Evolutionary conservation across 2,113 vertebrate genomes (phyloP).

Genomic region (Globicephala melas): DNA sequence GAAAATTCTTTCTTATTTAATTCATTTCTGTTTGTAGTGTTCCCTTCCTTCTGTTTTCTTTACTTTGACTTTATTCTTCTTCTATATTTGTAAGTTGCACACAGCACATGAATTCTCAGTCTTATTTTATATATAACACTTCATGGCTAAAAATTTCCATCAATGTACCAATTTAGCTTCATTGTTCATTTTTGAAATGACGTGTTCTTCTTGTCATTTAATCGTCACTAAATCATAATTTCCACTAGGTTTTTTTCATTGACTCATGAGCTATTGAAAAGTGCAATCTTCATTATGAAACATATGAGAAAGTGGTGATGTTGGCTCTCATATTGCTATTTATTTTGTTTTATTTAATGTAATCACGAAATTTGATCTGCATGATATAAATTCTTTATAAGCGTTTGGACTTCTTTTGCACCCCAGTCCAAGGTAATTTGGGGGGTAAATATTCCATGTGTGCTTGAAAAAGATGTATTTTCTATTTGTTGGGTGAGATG

Average conservation of each 20-base stretch:
- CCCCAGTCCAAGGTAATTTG: not conserved
- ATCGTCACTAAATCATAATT: not conserved
- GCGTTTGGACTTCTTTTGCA: not conserved
- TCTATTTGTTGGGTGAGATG: not conserved
- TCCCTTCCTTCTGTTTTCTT: not conserved
- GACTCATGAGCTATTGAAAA: not conserved
- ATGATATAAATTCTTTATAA: not conserved
- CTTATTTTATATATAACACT: not conserved
- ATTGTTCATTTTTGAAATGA: not conserved
- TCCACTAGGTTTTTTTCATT: not conserved
- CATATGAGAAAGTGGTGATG: not conserved
- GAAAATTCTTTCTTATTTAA: not conserved
- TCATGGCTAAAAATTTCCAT: not conserved
- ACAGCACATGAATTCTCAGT: not conserved
- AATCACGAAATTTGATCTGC: not conserved
- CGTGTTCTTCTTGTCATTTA: not conserved
- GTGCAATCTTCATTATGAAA: not conserved
- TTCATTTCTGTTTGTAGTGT: not conserved
- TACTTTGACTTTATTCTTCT: not conserved
- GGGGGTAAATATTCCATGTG: not conserved
- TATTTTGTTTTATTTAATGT: not conserved
- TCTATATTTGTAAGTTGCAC: not conserved
- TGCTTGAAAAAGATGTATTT: not conserved
- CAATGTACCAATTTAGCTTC: not conserved
- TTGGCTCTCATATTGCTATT: not conserved